These are phyloP conservation scores for Heterodera carotae DNA, from an alignment of 1,140 invertebrate species.

Conservation along the genomic window DNA sequence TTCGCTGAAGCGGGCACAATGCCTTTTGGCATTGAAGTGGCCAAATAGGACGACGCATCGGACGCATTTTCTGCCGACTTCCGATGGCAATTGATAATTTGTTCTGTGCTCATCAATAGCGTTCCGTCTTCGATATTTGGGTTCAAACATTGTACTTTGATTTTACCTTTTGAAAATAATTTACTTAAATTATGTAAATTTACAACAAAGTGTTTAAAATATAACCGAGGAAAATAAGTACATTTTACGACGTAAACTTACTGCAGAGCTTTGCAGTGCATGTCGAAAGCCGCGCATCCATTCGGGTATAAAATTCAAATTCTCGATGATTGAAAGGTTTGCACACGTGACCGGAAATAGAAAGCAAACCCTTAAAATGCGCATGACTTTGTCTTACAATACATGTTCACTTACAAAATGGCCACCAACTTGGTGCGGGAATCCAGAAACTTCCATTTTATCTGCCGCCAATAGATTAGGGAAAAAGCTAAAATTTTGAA, in stretches of 20 bases:
- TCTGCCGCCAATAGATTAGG: neutral
- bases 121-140: constrained; percentile 39
- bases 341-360: constrained; percentile 59
- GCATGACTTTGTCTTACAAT: neutral
- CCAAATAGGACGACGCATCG: neutral
- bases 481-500: neutral
- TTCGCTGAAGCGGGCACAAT: neutral
- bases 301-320: constrained; percentile 56
- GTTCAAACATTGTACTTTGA: constrained; percentile 47
- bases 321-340: constrained; percentile 63
- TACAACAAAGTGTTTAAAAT: neutral
- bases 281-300: constrained; percentile 43
- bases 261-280: constrained; percentile 61
- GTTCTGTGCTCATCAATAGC: constrained; percentile 42
- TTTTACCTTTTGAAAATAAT: constrained; percentile 47
- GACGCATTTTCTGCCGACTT: neutral
- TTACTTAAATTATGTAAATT: neutral
- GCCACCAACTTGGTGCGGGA: constrained; percentile 63
- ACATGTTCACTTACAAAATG: constrained; percentile 49
- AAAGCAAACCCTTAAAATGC: constrained; percentile 47
- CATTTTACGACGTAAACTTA: too few species aligned
- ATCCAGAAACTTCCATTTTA: constrained; percentile 54
- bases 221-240: too few species aligned
- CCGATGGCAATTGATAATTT: constrained; percentile 39
- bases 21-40: neutral